Evolutionary conservation across 2,888 invertebrate species (phyloP).

Genomic region (Drosophila nr. medialis): DNA sequence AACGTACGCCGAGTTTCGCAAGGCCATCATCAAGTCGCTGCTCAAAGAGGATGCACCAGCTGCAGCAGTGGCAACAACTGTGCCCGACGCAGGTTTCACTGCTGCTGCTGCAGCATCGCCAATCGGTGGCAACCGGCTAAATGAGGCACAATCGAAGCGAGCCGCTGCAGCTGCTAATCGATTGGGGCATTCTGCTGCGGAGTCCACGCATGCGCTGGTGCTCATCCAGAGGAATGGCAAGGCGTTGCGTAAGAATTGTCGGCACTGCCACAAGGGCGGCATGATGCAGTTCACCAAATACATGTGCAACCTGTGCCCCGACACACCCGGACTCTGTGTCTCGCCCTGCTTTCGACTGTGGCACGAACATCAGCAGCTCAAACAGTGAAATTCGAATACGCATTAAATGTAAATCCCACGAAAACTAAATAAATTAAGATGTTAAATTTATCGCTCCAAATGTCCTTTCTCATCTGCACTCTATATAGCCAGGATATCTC

Average conservation of each 20-base stretch:
- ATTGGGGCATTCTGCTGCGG: neutral
- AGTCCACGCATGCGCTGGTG: constrained; percentile 44
- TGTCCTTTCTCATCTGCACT: neutral
- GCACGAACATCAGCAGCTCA: constrained; percentile 59
- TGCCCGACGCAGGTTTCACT: neutral
- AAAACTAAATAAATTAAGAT: constrained; percentile 1
- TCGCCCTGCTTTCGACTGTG: constrained; percentile 70
- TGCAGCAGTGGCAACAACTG: neutral
- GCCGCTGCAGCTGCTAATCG: neutral
- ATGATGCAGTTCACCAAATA: constrained; percentile 67
- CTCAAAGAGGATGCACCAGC: constrained; percentile 41
- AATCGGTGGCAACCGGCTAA: neutral
- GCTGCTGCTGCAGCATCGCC: neutral
- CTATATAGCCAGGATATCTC: neutral
- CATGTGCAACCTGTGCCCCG: constrained; percentile 67
- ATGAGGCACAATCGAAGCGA: constrained; percentile 13
- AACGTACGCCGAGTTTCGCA: constrained; percentile 62
- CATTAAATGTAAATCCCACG: constrained; percentile 12
- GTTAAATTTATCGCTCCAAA: neutral
- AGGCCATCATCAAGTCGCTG: constrained; percentile 57
- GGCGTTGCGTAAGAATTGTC: constrained; percentile 65
- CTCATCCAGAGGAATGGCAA: constrained; percentile 50
- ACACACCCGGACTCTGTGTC: constrained; percentile 67
- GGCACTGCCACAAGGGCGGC: constrained; percentile 66
- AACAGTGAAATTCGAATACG: neutral